Percentiles rank a stretch among this genome's conserved stretches.
Evolutionary conservation across 2,888 invertebrate genomes (phyloP).

Genomic region (Norana najaformis): DNA sequence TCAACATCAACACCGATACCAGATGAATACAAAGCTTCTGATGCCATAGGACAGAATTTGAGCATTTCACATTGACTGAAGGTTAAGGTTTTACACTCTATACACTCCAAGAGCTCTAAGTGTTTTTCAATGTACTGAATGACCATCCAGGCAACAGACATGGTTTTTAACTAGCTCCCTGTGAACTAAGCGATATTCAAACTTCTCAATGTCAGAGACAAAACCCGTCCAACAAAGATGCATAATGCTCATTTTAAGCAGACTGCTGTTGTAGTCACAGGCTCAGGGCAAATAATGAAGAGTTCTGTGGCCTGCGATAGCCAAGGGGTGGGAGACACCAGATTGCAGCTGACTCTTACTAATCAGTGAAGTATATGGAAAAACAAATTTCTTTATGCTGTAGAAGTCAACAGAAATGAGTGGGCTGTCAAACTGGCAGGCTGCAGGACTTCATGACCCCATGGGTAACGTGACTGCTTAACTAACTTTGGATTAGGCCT

Average conservation of each 20-base stretch:
- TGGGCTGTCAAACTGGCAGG: no score
- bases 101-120: neutral
- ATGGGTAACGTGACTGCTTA: no score
- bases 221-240: neutral
- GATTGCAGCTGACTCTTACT: no score
- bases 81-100: neutral
- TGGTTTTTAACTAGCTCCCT: neutral
- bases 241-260: neutral
- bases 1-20: neutral
- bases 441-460: no score
- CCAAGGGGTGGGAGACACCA: no score
- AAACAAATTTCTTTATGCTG: no score
- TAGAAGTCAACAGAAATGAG: no score
- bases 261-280: no score
- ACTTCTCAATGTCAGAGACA: neutral
- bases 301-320: no score
- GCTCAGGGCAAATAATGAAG: no score
- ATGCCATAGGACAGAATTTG: neutral
- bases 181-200: neutral
- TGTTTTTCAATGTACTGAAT: neutral
- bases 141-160: neutral
- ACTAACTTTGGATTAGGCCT: no score
- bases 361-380: no score
- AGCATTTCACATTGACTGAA: neutral
- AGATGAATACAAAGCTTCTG: neutral